Evolutionary conservation across 2,113 vertebrate genomes (phyloP).

Genomic region (Gila orcuttii): DNA sequence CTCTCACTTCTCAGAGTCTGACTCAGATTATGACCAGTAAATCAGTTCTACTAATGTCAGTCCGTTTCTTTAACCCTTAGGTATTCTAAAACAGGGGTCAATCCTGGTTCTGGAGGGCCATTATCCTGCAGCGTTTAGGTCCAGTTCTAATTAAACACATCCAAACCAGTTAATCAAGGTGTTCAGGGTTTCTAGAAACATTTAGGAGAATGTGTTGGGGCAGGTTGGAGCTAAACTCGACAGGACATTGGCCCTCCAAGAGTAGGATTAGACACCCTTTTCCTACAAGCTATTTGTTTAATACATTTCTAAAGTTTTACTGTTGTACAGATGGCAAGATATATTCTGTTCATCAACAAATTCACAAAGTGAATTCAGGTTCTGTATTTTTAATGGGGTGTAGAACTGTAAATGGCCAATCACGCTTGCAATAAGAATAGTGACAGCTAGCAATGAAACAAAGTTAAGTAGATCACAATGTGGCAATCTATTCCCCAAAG

Average conservation of each 20-base stretch:
- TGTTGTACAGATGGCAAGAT: neutral
- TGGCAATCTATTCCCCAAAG: neutral
- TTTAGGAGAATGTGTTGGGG: neutral
- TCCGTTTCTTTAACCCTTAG: neutral
- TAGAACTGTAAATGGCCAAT: neutral
- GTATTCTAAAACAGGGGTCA: neutral
- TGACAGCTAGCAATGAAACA: neutral
- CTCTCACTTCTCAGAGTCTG: neutral
- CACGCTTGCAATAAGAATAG: neutral
- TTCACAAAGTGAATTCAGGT: neutral
- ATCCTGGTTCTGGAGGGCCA: neutral
- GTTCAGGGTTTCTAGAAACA: neutral
- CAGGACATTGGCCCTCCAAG: neutral
- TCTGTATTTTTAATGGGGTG: neutral
- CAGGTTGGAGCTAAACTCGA: neutral
- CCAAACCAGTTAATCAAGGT: neutral
- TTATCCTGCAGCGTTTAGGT: neutral
- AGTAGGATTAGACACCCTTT: neutral
- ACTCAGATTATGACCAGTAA: constrained; percentile 10
- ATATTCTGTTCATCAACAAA: neutral
- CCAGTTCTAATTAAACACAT: neutral
- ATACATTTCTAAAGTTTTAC: neutral
- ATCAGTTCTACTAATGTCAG: neutral
- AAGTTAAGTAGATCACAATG: neutral
- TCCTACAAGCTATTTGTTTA: neutral